phyloP scores from a whole-genome alignment of 2,797 vertebrate genomes.

The Synanceia verrucosa region DNA sequence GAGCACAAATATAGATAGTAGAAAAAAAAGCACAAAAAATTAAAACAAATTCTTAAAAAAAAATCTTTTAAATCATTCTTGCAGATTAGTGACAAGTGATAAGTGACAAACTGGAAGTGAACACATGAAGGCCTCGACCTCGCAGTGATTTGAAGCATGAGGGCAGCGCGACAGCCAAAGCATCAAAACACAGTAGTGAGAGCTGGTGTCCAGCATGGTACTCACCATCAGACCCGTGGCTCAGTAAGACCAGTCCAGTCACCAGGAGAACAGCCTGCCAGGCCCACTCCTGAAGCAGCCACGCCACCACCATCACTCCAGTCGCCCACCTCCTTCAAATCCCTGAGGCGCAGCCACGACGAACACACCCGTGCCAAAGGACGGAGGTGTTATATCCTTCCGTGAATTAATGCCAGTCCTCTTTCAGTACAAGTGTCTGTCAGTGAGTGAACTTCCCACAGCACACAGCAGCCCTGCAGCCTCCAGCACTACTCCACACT shows the following conservation, averaged over 20 bases:
- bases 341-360: conserved; percentile 63
- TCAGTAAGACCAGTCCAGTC: conserved; percentile 70
- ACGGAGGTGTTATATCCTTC: conserved; percentile 55
- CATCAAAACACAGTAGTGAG: conserved; percentile 6
- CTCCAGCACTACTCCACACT: conserved; percentile 76
- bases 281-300: conserved; percentile 58
- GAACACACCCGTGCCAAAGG: conserved; percentile 28
- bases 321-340: conserved; percentile 54
- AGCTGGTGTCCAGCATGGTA: conserved; percentile 21
- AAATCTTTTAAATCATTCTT: background rate
- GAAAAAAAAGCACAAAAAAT: background rate
- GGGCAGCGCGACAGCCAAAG: background rate
- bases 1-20: background rate
- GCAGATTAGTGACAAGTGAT: background rate
- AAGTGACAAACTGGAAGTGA: background rate
- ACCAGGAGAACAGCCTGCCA: conserved; percentile 68
- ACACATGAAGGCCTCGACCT: background rate
- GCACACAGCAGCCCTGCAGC: conserved; percentile 60
- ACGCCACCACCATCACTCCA: conserved; percentile 55
- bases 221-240: conserved; percentile 73
- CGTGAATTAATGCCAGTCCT: conserved; percentile 17
- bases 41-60: background rate
- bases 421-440: conserved; percentile 39
- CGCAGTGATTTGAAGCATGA: background rate
- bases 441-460: conserved; percentile 66